A percentile compares a stretch with the other conserved stretches of the same genome.
These are phyloP conservation scores for Amazona finschi DNA, from an alignment of 2,797 vertebrate genomes.

Conservation along the genomic window DNA sequence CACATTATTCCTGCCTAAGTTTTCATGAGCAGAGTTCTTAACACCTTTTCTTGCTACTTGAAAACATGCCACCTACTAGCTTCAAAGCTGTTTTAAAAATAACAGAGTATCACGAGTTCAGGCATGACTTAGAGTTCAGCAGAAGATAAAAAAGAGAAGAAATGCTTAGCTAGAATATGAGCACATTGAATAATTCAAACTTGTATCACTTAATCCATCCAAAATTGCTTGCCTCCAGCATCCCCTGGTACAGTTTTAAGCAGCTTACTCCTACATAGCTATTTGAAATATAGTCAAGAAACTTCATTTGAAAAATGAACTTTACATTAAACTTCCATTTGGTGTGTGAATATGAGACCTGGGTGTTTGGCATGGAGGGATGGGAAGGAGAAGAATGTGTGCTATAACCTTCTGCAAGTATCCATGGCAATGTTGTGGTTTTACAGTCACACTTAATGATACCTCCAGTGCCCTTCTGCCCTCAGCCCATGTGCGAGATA, in stretches of 20 bases:
- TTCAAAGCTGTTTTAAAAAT: conserved; percentile 50
- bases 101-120: conserved; percentile 37
- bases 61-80: conserved; percentile 47
- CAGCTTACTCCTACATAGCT: conserved; percentile 12
- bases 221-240: conserved; percentile 38
- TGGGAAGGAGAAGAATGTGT: background rate
- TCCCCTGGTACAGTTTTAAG: conserved; percentile 20
- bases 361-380: background rate
- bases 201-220: conserved; percentile 44
- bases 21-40: background rate
- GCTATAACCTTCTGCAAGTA: background rate
- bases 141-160: conserved; percentile 14
- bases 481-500: background rate
- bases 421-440: background rate
- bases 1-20: background rate
- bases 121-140: conserved; percentile 54
- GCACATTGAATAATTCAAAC: conserved; percentile 49
- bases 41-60: conserved; percentile 23
- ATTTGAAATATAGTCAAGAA: conserved; percentile 14
- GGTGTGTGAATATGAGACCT: background rate
- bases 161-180: conserved; percentile 25
- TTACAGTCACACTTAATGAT: background rate
- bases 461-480: background rate
- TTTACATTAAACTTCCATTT: background rate
- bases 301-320: background rate